A percentile compares a stretch with the other conserved stretches of the same genome.
Evolutionary conservation across 2,888 invertebrate species (phyloP).

Genomic region (Ophonus ardosiacus): DNA sequence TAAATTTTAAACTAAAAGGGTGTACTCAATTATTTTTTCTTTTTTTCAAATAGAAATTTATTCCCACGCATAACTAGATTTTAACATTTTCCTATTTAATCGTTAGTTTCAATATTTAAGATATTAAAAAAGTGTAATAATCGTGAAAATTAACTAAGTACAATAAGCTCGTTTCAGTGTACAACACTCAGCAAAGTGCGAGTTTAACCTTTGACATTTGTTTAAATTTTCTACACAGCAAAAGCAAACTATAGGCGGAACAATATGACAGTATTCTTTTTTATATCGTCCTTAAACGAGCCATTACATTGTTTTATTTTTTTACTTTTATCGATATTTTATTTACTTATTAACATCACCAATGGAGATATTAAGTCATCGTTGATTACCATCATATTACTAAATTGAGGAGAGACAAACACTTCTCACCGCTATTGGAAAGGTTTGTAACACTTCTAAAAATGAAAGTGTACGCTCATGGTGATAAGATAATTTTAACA

Average conservation of each 20-base stretch:
- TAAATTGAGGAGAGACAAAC: too few relatives aligned
- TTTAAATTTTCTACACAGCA: background rate
- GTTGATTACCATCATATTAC: too few relatives aligned
- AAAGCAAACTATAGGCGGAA: background rate
- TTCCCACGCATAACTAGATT: background rate
- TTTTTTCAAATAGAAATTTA: background rate
- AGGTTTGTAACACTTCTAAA: too few relatives aligned
- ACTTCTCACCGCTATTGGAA: too few relatives aligned
- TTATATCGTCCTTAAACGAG: background rate
- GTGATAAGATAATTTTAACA: too few relatives aligned
- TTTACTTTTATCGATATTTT: too few relatives aligned
- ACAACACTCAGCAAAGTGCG: background rate
- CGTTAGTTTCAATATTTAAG: background rate
- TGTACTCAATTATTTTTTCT: background rate
- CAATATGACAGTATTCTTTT: background rate
- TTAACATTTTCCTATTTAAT: background rate
- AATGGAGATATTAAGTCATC: too few relatives aligned
- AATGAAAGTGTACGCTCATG: too few relatives aligned
- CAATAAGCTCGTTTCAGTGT: background rate
- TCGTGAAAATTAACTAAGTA: background rate
- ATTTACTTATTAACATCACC: too few relatives aligned
- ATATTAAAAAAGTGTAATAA: background rate
- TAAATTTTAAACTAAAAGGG: background rate
- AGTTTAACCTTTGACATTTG: slow-evolving; percentile 13
- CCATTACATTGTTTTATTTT: too few relatives aligned